phyloP scores from a whole-genome alignment of 2,113 vertebrate genomes.

The Pleuronectes platessa region DNA sequence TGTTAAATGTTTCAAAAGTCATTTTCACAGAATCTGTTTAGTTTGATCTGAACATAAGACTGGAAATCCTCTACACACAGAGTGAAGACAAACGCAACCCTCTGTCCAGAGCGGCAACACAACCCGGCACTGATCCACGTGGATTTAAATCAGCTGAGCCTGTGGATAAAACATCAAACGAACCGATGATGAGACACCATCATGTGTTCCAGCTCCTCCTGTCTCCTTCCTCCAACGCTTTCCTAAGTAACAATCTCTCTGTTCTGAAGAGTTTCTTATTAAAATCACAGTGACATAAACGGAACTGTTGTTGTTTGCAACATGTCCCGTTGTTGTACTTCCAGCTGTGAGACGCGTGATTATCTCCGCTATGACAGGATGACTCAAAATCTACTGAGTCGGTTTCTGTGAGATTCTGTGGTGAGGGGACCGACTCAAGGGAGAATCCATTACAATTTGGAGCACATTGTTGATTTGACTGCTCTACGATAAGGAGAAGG shows the following conservation, averaged over 20 bases:
- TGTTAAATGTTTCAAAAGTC: too few species aligned
- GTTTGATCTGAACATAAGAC: too few species aligned
- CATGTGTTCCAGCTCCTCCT: too few species aligned
- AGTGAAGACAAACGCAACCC: background rate
- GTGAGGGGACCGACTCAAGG: too few species aligned
- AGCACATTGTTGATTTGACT: too few species aligned
- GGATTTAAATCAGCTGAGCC: slow-evolving; percentile 33
- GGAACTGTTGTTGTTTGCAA: background rate
- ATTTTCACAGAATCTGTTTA: too few species aligned
- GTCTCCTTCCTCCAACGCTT: background rate
- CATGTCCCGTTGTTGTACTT: background rate
- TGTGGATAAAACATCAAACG: slow-evolving; percentile 12
- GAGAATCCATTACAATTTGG: too few species aligned
- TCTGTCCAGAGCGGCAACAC: background rate
- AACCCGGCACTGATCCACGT: slow-evolving; percentile 14
- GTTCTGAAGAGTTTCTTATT: background rate
- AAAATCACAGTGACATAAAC: too few species aligned
- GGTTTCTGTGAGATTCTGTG: too few species aligned
- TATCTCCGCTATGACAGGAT: too few species aligned
- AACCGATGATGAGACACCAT: background rate
- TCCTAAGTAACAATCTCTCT: background rate
- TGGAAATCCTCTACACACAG: background rate
- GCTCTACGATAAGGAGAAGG: too few species aligned
- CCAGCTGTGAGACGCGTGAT: background rate
- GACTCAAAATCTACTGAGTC: too few species aligned